Evolutionary conservation across 2,888 invertebrate genomes (phyloP).

Genomic region (Chrysotoxum bicinctum): DNA sequence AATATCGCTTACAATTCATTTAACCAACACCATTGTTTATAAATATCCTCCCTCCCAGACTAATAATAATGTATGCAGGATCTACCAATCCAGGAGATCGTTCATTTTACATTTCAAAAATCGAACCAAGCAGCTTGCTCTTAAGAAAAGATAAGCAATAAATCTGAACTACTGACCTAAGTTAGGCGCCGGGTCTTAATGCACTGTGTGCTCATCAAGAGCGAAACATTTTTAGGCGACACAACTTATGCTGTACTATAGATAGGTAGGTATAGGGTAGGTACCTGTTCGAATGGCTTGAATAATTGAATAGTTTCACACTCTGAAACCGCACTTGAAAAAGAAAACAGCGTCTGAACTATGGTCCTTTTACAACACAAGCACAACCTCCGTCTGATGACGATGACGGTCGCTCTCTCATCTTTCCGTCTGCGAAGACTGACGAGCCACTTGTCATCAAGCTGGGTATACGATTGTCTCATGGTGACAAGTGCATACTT

Average conservation of each 20-base stretch:
- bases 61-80: background rate
- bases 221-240: constrained; percentile 56
- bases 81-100: background rate
- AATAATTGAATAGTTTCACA: constrained; percentile 55
- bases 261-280: background rate
- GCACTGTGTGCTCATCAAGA: constrained; percentile 19
- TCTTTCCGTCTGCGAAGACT: constrained; percentile 53
- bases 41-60: constrained; percentile 25
- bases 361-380: constrained; percentile 38
- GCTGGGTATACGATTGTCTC: constrained; percentile 25
- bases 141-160: constrained; percentile 44
- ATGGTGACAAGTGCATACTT: constrained; percentile 54
- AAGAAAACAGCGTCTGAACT: constrained; percentile 41
- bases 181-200: constrained; percentile 55
- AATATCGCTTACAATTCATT: constrained; percentile 20
- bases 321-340: constrained; percentile 67
- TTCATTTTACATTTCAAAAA: background rate
- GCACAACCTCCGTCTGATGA: constrained; percentile 53
- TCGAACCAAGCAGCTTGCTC: background rate
- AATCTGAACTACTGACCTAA: constrained; percentile 55
- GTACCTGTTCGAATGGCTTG: constrained; percentile 46
- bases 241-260: constrained; percentile 10
- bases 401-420: constrained; percentile 50
- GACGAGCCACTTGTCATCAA: constrained; percentile 58
- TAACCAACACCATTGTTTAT: constrained; percentile 27